Evolutionary conservation across 2,113 vertebrate genomes (phyloP).

Genomic region (Naja naja): DNA sequence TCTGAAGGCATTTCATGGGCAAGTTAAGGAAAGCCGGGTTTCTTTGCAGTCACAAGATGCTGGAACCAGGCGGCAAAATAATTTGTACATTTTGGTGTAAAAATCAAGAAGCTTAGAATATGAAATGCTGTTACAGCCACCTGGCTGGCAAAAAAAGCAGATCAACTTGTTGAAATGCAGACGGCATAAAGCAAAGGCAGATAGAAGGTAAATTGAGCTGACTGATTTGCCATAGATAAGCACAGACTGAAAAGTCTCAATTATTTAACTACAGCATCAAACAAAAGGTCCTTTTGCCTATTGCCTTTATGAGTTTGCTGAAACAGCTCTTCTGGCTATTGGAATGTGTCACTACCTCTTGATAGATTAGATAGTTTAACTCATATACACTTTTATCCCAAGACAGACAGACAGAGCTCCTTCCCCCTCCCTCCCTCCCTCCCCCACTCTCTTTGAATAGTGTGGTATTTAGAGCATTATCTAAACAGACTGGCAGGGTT

Average conservation of each 20-base stretch:
- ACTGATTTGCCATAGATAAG: not conserved
- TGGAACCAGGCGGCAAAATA: not conserved
- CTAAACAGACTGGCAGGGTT: too few species aligned
- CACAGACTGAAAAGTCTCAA: not conserved
- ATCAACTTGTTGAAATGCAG: not conserved
- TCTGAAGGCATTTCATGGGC: not conserved
- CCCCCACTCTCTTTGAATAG: not conserved
- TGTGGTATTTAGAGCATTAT: not conserved
- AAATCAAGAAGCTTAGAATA: not conserved
- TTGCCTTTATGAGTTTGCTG: not conserved
- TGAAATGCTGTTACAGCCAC: not conserved
- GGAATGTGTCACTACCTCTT: not conserved
- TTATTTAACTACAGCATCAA: not conserved
- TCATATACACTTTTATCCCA: not conserved
- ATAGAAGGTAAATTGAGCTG: not conserved
- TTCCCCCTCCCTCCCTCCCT: too few species aligned
- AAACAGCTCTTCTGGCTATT: not conserved
- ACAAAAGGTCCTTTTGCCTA: not conserved
- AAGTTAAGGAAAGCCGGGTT: not conserved
- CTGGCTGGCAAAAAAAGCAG: not conserved
- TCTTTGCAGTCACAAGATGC: accelerated
- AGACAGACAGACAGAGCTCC: not conserved
- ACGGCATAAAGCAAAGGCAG: not conserved
- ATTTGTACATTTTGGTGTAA: not conserved
- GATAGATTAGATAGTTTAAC: not conserved